phyloP scores from a whole-genome alignment of 2,888 invertebrate genomes.

The Drosophila mulleri region DNA sequence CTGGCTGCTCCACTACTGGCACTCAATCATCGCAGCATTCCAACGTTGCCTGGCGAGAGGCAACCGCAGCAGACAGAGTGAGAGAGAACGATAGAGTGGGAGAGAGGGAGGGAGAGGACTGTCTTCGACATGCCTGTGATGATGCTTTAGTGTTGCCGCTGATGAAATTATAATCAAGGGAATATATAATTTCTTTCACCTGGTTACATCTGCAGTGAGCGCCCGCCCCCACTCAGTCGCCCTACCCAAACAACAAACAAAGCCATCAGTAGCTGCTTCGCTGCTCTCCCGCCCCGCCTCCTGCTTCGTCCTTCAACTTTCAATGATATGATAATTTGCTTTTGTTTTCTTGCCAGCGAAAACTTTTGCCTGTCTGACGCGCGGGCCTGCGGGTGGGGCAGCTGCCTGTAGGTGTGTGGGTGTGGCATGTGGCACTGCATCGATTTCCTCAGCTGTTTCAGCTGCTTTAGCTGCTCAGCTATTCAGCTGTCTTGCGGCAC shows the following conservation, averaged over 20 bases:
- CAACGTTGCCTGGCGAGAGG: conserved; percentile 4
- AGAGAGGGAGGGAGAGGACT: conserved; percentile 19
- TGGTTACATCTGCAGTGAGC: conserved; percentile 67
- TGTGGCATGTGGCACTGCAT: conserved; percentile 42
- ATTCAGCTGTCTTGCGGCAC: conserved; percentile 50
- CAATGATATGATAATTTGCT: conserved; percentile 79
- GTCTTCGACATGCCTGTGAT: conserved; percentile 73
- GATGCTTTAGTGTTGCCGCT: conserved; percentile 79
- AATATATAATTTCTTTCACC: conserved; percentile 83
- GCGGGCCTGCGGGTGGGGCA: neutral
- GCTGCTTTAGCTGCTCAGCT: conserved; percentile 38
- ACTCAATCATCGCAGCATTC: conserved; percentile 69
- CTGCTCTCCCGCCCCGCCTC: conserved; percentile 4
- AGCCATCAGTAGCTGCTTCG: conserved; percentile 42
- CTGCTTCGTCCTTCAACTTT: conserved; percentile 47
- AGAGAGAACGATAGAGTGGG: neutral
- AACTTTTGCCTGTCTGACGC: conserved; percentile 52
- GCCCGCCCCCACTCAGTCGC: neutral
- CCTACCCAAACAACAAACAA: conserved; percentile 64
- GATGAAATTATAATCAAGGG: conserved; percentile 84
- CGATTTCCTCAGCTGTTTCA: conserved; percentile 50
- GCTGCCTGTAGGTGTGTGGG: neutral
- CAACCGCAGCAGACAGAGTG: conserved; percentile 56
- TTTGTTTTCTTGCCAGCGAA: conserved; percentile 67
- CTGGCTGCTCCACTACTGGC: conserved; percentile 37